Evolutionary conservation across 2,113 vertebrate genomes (phyloP), one percentile per base, ranked within the genome.

Genomic region (Cinclus mexicanus): DNA sequence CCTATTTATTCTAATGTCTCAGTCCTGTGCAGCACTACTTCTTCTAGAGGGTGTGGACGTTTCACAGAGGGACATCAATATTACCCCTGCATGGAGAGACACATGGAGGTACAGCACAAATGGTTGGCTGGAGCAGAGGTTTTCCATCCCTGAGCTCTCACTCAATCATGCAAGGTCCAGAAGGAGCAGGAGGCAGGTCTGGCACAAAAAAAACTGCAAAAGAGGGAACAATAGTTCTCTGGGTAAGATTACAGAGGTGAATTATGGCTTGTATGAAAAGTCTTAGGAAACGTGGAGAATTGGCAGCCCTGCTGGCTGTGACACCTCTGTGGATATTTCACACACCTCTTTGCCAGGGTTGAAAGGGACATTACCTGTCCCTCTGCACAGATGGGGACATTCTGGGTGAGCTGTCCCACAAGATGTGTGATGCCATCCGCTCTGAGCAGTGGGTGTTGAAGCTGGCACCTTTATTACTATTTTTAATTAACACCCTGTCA

Each of bases 401-500:
- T 33, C 41, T 80, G 49, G 28, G 23, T 0, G 22, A 71, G 53
- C 65, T 85, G 65, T 29, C 24, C 44, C 75, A 25, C 0, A 1
- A 64, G 42, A 49, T 35, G 50, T 56, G 55, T 0, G 5, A 44
- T 67, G 50, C 64, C n/a, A 29, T 44, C 28, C 2, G 0, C 74
- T 49, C 55, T 57, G 39, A 87, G 68, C 68, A 72, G n/a, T 2
- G 18, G 23, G 8, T 69, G 31, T n/a, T 52, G 47, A 26, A 49
- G 55, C 74, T 91, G 42, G 35, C 29, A 46, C 65, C 25, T 90
- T 89, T 69, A 47, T 84, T 50, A 46, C 23, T 75, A 9, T 18
- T 37, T 90, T 82, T 93, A 91, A 91, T 95, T 81, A 80, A 67
- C 74, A 59, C 33, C 18, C 17, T 91, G 82, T 87, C 82, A 59